phyloP scores from a whole-genome alignment of 2,888 invertebrate genomes.

The Sesia bembeciformis region DNA sequence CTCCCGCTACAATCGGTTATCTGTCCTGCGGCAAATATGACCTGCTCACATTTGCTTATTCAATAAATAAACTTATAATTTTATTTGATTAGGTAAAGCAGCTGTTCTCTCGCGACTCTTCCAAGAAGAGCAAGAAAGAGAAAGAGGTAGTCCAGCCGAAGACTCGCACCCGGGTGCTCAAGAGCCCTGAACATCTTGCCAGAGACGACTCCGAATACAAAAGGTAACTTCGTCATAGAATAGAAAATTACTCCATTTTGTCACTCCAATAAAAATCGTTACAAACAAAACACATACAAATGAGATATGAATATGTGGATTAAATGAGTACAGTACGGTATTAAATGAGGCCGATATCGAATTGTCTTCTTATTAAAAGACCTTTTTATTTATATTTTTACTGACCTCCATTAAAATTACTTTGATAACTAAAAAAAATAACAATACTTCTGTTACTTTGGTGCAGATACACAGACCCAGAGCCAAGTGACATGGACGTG shows the following conservation, averaged over 20 bases:
- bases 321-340: no score
- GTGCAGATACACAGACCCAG: conserved; percentile 59
- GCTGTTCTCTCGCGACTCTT: conserved; percentile 81
- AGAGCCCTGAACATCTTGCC: conserved; percentile 72
- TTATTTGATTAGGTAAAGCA: conserved; percentile 76
- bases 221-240: conserved; percentile 28
- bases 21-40: not conserved
- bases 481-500: conserved; percentile 56
- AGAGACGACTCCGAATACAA: conserved; percentile 59
- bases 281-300: no score
- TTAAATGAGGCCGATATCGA: no score
- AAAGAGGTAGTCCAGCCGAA: conserved; percentile 72
- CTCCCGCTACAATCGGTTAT: no score
- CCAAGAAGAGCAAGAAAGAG: conserved; percentile 80
- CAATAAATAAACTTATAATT: not conserved
- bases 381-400: not conserved
- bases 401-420: not conserved
- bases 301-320: no score
- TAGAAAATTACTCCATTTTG: no score
- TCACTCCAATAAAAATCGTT: no score
- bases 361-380: no score
- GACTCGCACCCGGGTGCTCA: conserved; percentile 67
- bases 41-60: not conserved
- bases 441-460: no score
- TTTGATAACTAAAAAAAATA: not conserved